phyloP scores from a whole-genome alignment of 2,888 invertebrate genomes.

The Congeria kusceri region DNA sequence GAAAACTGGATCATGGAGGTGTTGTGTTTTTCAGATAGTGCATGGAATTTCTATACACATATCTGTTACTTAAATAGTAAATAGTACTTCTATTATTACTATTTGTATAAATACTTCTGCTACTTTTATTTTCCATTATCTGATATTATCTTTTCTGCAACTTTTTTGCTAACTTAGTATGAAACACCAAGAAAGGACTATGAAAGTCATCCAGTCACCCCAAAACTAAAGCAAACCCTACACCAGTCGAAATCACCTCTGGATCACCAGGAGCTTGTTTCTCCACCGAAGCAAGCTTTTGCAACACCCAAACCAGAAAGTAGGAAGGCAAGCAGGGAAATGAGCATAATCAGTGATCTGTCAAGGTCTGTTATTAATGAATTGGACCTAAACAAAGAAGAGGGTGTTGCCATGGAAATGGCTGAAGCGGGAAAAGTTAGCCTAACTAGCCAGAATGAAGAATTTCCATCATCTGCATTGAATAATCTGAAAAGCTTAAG shows the following conservation, averaged over 20 bases:
- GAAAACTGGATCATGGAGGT: no score
- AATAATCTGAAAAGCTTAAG: not conserved
- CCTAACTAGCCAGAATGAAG: no score
- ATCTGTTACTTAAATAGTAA: no score
- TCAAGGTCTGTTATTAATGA: not conserved
- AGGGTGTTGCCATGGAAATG: constrained; percentile 53
- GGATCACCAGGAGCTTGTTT: constrained; percentile 27
- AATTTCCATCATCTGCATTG: no score
- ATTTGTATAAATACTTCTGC: no score
- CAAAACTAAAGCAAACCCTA: constrained; percentile 20
- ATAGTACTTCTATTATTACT: no score
- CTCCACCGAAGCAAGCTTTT: constrained; percentile 58
- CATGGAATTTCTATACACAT: no score
- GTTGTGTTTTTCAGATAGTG: no score
- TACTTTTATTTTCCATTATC: no score
- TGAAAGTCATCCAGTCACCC: constrained; percentile 53
- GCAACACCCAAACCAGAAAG: constrained; percentile 52
- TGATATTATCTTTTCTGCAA: no score
- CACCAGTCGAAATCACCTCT: constrained; percentile 18
- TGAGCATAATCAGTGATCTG: constrained; percentile 26
- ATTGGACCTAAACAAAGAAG: constrained; percentile 37
- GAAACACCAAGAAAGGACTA: constrained; percentile 51
- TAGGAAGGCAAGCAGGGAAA: not conserved
- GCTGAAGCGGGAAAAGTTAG: constrained; percentile 17
- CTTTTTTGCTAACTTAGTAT: not conserved